These are phyloP conservation scores for Rana temporaria DNA, from an alignment of 2,113 vertebrate species.

Conservation along the genomic window DNA sequence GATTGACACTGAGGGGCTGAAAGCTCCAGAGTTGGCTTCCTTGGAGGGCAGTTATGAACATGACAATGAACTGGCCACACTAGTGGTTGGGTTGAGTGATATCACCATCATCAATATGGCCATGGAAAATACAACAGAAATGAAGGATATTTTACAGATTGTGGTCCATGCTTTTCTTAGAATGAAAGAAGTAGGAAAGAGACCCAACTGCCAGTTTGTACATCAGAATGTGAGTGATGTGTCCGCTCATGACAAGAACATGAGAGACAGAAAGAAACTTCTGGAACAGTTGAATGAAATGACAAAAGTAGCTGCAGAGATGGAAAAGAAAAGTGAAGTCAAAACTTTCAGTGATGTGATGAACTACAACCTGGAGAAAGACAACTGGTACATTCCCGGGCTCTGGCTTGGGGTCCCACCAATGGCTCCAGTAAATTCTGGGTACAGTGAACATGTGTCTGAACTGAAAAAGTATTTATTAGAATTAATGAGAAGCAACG, in stretches of 20 bases:
- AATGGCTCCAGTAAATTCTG: constrained; percentile 68
- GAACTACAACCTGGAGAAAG: constrained; percentile 65
- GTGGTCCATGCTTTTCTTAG: constrained; percentile 48
- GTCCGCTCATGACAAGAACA: constrained; percentile 55
- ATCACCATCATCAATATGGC: constrained; percentile 70
- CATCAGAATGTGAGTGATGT: constrained; percentile 70
- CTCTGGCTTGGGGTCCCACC: constrained; percentile 71
- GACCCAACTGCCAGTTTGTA: constrained; percentile 70
- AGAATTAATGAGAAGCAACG: constrained; percentile 53
- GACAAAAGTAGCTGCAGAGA: constrained; percentile 58
- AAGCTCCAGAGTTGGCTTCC: constrained; percentile 63
- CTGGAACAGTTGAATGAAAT: constrained; percentile 11
- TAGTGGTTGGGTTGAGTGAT: constrained; percentile 51
- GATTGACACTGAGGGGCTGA: constrained; percentile 66
- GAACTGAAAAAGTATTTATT: constrained; percentile 64
- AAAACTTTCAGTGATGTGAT: constrained; percentile 68
- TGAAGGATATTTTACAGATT: constrained; percentile 70
- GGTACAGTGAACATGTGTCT: constrained; percentile 69
- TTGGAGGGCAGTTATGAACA: constrained; percentile 41
- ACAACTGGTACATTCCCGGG: constrained; percentile 68
- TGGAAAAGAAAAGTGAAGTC: constrained; percentile 64
- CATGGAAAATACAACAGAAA: constrained; percentile 72
- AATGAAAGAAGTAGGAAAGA: constrained; percentile 45
- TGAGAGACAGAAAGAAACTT: constrained; percentile 61
- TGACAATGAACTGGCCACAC: constrained; percentile 52